Evolutionary conservation across 2,888 invertebrate species (phyloP).

Genomic region (Mesorhabditis spiculigera): DNA sequence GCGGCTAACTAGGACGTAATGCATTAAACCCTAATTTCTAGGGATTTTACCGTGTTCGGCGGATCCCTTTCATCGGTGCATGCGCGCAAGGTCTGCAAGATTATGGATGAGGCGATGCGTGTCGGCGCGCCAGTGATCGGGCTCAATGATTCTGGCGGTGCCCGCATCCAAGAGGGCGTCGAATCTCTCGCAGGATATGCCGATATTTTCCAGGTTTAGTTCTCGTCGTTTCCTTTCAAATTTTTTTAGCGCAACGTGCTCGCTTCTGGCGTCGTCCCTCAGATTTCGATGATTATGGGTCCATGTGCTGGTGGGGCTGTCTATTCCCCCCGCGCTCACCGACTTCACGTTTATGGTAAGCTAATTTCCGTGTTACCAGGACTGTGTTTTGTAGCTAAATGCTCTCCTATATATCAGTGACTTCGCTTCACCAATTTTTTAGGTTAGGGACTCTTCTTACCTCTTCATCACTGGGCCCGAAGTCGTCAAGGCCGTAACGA

Average conservation of each 20-base stretch:
- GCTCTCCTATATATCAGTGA: too few relatives aligned
- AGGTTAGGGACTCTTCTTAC: conserved; percentile 66
- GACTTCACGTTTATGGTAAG: conserved; percentile 73
- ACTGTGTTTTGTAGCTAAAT: too few relatives aligned
- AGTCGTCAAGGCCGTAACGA: conserved; percentile 71
- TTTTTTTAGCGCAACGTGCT: conserved; percentile 66
- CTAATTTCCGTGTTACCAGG: neutral
- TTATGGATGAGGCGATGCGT: conserved; percentile 69
- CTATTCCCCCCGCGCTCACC: conserved; percentile 71
- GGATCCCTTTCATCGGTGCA: conserved; percentile 70
- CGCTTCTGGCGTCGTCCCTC: conserved; percentile 70
- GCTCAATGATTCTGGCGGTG: conserved; percentile 72
- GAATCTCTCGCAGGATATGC: conserved; percentile 72
- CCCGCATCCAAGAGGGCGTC: conserved; percentile 72
- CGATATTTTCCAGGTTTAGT: conserved; percentile 67
- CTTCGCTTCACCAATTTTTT: neutral
- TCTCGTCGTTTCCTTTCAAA: neutral
- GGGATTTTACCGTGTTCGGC: conserved; percentile 72
- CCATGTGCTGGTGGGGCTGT: conserved; percentile 73
- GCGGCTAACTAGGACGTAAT: neutral
- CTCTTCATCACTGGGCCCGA: conserved; percentile 72
- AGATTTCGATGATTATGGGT: conserved; percentile 72
- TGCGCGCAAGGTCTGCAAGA: conserved; percentile 71
- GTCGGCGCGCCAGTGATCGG: conserved; percentile 72
- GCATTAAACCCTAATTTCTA: conserved; percentile 31